These are phyloP conservation scores for Chesias legatella DNA, from an alignment of 2,888 invertebrate species.

Conservation along the genomic window DNA sequence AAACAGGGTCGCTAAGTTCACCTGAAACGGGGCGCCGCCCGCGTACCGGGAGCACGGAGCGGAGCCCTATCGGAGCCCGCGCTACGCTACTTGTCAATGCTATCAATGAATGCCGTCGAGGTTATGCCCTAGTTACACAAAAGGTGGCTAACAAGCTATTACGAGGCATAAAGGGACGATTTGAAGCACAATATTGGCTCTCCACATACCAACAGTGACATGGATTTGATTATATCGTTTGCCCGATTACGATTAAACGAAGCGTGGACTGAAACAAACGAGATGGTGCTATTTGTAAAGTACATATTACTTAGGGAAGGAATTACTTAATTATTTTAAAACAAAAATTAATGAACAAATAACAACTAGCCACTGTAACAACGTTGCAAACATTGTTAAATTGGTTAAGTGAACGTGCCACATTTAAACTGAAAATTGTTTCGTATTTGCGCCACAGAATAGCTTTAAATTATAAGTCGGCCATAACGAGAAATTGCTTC, in stretches of 20 bases:
- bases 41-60: slow-evolving; percentile 5
- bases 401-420: too few species aligned
- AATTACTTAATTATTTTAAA: too few species aligned
- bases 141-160: slow-evolving; percentile 56
- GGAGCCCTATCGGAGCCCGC: slow-evolving; percentile 37
- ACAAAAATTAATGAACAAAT: too few species aligned
- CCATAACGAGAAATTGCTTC: slow-evolving; percentile 17
- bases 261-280: background rate
- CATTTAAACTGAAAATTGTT: background rate
- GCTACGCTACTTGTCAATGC: slow-evolving; percentile 53
- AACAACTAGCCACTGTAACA: too few species aligned
- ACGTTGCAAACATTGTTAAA: too few species aligned
- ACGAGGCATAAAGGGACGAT: slow-evolving; percentile 41
- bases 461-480: slow-evolving; percentile 18
- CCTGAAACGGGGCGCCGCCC: slow-evolving; percentile 27
- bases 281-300: too few species aligned
- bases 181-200: slow-evolving; percentile 41
- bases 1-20: slow-evolving; percentile 29
- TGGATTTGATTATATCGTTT: slow-evolving; percentile 1
- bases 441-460: background rate
- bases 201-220: slow-evolving; percentile 33
- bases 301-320: too few species aligned
- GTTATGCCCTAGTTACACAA: slow-evolving; percentile 61
- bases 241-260: background rate
- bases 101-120: slow-evolving; percentile 68